Percentiles rank a stretch among this genome's conserved stretches.
Conservation (phyloP, 2,113 vertebrate species). For the Tyto alba region DNA sequence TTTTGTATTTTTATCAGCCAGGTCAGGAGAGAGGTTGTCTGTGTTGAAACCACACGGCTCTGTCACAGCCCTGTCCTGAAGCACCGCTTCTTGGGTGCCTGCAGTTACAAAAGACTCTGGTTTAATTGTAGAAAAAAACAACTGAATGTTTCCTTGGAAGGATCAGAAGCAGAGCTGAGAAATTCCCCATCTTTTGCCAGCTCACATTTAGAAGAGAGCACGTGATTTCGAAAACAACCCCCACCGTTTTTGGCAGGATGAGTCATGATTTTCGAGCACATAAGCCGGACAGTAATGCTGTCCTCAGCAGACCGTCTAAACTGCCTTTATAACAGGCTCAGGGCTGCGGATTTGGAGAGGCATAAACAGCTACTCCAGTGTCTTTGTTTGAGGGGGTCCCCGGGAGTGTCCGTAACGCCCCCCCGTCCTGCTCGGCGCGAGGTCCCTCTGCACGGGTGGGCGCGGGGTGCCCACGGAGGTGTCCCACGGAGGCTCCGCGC, state of each 20-base stretch:
- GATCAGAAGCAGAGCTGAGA: neutral
- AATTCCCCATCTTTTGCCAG: neutral
- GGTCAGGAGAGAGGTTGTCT: neutral
- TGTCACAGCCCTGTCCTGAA: neutral
- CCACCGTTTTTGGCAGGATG: neutral
- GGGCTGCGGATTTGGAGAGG: neutral
- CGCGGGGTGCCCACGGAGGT: rapidly evolving
- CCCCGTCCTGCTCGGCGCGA: neutral
- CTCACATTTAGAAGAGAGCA: neutral
- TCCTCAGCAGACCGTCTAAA: neutral
- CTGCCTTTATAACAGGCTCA: neutral
- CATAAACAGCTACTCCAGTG: neutral
- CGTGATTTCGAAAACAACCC: neutral
- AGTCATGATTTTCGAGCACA: neutral
- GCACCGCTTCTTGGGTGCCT: rapidly evolving
- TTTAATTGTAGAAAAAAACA: neutral
- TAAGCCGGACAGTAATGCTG: neutral
- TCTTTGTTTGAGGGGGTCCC: neutral
- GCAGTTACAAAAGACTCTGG: neutral
- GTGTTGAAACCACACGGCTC: neutral
- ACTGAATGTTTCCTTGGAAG: neutral
- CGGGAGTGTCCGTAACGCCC: rapidly evolving
- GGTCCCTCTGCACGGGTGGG: neutral
- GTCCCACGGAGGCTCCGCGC: rapidly evolving
- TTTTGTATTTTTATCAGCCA: neutral